Conservation (phyloP, 2,113 vertebrate species). For the Clarias batrachus region DNA sequence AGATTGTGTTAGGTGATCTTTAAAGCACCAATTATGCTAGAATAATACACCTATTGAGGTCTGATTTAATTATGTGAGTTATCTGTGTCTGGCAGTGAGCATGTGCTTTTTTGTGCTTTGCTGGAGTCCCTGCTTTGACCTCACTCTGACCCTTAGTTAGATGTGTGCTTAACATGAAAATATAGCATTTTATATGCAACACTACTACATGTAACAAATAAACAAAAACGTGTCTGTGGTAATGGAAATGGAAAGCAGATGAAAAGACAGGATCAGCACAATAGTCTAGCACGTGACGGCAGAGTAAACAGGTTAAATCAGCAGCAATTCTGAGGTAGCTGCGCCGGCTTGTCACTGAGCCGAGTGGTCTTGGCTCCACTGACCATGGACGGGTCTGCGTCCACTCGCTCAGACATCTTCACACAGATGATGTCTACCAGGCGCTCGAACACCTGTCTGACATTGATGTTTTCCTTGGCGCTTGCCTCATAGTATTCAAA, state of each 20-base stretch:
- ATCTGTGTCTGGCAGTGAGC: conserved; percentile 56
- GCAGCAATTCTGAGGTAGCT: conserved; percentile 89
- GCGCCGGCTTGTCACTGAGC: conserved; percentile 84
- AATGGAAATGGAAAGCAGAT: conserved; percentile 16
- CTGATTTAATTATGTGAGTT: conserved; percentile 9
- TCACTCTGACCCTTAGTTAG: conserved; percentile 28
- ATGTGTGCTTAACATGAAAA: conserved; percentile 29
- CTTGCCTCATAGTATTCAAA: conserved; percentile 97
- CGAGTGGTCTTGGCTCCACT: conserved; percentile 79
- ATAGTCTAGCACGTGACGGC: conserved; percentile 21
- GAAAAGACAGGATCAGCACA: conserved; percentile 21
- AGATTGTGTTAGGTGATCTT: conserved; percentile 24
- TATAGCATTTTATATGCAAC: background rate
- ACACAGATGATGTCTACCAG: conserved; percentile 97
- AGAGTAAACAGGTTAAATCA: conserved; percentile 70
- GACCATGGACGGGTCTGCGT: conserved; percentile 79
- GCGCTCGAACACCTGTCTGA: conserved; percentile 93
- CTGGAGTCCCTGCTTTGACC: conserved; percentile 51
- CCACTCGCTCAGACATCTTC: conserved; percentile 94
- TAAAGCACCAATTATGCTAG: conserved; percentile 37
- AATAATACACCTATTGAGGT: conserved; percentile 30
- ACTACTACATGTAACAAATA: background rate
- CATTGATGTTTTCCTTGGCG: conserved; percentile 97
- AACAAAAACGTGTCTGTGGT: background rate
- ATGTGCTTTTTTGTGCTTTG: conserved; percentile 58